A percentile compares a stretch with the other conserved stretches of the same genome.
Evolutionary conservation across 1,140 invertebrate species (phyloP).

Genomic region (Scaptodrosophila lebanonensis): DNA sequence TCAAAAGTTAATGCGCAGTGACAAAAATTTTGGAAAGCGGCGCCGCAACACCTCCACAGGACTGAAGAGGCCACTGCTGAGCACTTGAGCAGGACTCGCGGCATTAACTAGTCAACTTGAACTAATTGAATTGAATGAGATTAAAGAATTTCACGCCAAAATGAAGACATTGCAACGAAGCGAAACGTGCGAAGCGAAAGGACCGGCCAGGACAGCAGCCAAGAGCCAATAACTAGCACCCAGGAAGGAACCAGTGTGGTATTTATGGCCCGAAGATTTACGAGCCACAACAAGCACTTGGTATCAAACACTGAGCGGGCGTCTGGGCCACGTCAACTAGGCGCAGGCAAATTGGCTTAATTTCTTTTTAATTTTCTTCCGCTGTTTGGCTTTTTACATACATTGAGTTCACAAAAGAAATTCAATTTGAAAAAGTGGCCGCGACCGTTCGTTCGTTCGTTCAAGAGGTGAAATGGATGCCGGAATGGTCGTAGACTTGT

Average conservation of each 20-base stretch:
- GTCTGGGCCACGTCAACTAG: conserved; percentile 36
- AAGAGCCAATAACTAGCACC: neutral
- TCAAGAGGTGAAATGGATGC: conserved; percentile 44
- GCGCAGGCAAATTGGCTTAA: conserved; percentile 68
- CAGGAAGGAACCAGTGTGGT: conserved; percentile 19
- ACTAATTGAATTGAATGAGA: conserved; percentile 77
- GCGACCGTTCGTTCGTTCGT: conserved; percentile 20
- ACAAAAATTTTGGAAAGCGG: conserved; percentile 25
- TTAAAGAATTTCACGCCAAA: conserved; percentile 76
- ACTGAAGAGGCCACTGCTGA: conserved; percentile 41
- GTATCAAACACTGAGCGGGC: conserved; percentile 18
- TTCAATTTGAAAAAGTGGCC: conserved; percentile 73
- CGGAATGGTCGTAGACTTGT: conserved; percentile 18
- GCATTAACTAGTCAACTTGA: conserved; percentile 76
- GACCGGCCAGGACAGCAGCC: conserved; percentile 17
- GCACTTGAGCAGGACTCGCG: conserved; percentile 27
- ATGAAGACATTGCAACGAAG: conserved; percentile 53
- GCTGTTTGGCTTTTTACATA: conserved; percentile 21
- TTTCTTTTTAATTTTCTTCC: conserved; percentile 76
- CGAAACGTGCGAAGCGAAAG: conserved; percentile 19
- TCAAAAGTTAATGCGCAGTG: conserved; percentile 65
- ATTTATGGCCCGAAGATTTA: conserved; percentile 70
- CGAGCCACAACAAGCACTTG: conserved; percentile 60
- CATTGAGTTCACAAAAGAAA: conserved; percentile 36
- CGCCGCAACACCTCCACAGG: conserved; percentile 29